phyloP scores from a whole-genome alignment of 1,140 invertebrate genomes.

The Drosophila suzukii region DNA sequence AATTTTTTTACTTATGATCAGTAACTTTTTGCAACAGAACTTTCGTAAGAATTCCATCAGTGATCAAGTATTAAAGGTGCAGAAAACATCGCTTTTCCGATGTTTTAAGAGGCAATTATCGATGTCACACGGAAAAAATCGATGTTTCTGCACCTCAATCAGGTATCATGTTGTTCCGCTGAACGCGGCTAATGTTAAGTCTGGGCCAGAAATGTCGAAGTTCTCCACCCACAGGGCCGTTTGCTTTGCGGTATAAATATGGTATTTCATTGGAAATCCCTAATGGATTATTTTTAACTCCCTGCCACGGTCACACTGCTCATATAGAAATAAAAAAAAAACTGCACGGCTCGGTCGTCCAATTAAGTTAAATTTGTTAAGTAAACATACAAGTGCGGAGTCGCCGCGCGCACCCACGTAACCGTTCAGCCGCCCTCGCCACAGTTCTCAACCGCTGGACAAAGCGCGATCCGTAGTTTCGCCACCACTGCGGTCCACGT shows the following conservation, averaged over 20 bases:
- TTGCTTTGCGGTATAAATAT: not conserved
- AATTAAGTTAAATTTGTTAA: slow-evolving; percentile 47
- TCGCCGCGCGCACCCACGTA: slow-evolving; percentile 10
- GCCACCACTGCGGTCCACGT: slow-evolving; percentile 21
- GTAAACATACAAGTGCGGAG: slow-evolving; percentile 40
- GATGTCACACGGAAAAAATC: too few relatives aligned
- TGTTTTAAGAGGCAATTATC: too few relatives aligned
- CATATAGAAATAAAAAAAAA: slow-evolving; percentile 32
- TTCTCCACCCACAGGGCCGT: not conserved
- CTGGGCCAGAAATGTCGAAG: not conserved
- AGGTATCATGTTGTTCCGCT: too few relatives aligned
- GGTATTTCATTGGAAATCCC: not conserved
- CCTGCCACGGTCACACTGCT: slow-evolving; percentile 9
- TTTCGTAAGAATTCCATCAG: too few relatives aligned
- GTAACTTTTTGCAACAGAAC: too few relatives aligned
- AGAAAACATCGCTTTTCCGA: too few relatives aligned
- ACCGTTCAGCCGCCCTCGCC: not conserved
- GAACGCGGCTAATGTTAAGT: too few relatives aligned
- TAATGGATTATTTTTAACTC: too few relatives aligned
- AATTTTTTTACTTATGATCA: too few relatives aligned
- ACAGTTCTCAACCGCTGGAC: not conserved
- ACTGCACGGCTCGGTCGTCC: slow-evolving; percentile 15
- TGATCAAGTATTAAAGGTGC: too few relatives aligned
- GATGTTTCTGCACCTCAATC: too few relatives aligned
- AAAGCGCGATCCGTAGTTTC: slow-evolving; percentile 1